These are phyloP conservation scores for Limnephilus marmoratus DNA, from an alignment of 2,888 invertebrate species.

Conservation along the genomic window DNA sequence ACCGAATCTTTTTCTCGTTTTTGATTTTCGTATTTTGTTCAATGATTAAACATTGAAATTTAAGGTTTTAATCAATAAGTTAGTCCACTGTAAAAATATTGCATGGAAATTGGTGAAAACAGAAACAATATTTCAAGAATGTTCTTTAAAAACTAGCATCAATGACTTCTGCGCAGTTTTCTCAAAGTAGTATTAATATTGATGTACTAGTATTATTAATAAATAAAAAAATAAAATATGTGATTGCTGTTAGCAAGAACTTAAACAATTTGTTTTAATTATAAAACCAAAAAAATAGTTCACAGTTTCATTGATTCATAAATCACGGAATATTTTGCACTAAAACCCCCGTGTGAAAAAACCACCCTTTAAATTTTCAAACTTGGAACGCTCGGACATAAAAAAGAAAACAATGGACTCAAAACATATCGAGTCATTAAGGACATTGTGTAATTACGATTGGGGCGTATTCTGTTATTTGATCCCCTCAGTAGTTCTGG, in stretches of 20 bases:
- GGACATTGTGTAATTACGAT: constrained; percentile 47
- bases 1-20: too few relatives aligned
- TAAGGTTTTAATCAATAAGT: too few relatives aligned
- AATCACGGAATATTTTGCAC: constrained; percentile 22
- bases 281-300: not conserved
- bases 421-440: constrained; percentile 41
- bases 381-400: constrained; percentile 36
- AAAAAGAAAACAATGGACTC: constrained; percentile 51
- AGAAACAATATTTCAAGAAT: not conserved
- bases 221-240: too few relatives aligned
- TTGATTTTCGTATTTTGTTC: too few relatives aligned
- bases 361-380: constrained; percentile 57
- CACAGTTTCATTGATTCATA: not conserved
- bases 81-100: too few relatives aligned
- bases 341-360: constrained; percentile 57
- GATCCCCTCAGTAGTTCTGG: constrained; percentile 23
- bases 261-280: not conserved
- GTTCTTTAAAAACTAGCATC: not conserved
- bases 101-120: not conserved
- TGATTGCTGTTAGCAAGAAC: not conserved
- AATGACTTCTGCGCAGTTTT: too few relatives aligned
- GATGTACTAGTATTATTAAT: too few relatives aligned
- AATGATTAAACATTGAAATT: too few relatives aligned
- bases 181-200: too few relatives aligned
- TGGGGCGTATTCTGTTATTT: constrained; percentile 35